Evolutionary conservation across 2,888 invertebrate species (phyloP).

Genomic region (Stramonita haemastoma): DNA sequence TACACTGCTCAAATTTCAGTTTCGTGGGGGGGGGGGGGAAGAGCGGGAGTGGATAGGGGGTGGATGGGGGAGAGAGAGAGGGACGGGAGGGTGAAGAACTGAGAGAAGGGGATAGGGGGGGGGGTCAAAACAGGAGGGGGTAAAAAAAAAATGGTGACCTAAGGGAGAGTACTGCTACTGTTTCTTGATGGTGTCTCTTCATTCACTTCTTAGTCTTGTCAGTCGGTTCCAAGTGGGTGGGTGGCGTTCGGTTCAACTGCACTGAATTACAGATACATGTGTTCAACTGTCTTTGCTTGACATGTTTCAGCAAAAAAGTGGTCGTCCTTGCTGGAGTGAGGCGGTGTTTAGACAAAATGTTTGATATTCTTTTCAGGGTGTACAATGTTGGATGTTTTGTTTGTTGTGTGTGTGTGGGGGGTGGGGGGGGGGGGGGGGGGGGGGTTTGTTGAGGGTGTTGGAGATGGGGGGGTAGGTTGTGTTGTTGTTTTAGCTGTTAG

Average conservation of each 20-base stretch:
- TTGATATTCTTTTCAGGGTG: neutral
- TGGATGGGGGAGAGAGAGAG: neutral
- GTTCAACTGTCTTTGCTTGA: too few relatives aligned
- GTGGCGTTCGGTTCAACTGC: too few relatives aligned
- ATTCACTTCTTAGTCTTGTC: neutral
- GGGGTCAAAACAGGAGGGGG: neutral
- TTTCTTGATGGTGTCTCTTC: neutral
- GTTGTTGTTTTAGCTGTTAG: too few relatives aligned
- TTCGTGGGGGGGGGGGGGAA: neutral
- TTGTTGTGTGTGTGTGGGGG: neutral
- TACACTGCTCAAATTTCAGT: slow-evolving; percentile 5
- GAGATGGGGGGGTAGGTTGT: too few relatives aligned
- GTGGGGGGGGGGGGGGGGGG: neutral
- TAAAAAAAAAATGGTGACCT: too few relatives aligned
- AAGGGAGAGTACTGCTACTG: neutral
- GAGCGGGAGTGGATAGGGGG: neutral
- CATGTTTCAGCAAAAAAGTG: too few relatives aligned
- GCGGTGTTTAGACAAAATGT: slow-evolving; percentile 7
- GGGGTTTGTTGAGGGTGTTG: neutral
- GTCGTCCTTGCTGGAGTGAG: neutral
- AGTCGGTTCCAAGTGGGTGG: too few relatives aligned
- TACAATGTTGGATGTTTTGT: too few relatives aligned
- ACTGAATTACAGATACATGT: too few relatives aligned
- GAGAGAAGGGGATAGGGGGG: neutral
- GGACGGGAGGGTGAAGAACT: neutral